Conservation (phyloP, 1,140 invertebrate species). For the Cyrtorhinus lividipennis region DNA sequence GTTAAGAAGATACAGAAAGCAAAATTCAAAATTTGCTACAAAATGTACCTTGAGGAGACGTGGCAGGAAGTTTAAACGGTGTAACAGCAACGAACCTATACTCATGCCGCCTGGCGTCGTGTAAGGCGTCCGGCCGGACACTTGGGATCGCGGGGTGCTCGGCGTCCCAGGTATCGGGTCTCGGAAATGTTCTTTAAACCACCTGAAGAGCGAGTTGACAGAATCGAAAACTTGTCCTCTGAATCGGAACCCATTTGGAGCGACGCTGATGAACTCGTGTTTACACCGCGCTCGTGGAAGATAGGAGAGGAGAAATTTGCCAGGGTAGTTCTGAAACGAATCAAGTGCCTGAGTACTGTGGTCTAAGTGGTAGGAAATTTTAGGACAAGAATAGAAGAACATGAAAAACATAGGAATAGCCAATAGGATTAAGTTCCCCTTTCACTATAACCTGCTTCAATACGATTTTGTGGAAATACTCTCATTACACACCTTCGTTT, state of each 20-base stretch:
- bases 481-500: no score
- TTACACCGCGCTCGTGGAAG: slow-evolving; percentile 65
- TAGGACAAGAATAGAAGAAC: no score
- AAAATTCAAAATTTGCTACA: no score
- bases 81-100: no score
- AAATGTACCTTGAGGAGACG: background rate
- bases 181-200: slow-evolving; percentile 97
- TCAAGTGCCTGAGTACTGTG: no score
- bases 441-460: no score
- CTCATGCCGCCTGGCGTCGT: slow-evolving; percentile 39
- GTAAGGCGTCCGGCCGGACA: slow-evolving; percentile 44
- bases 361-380: background rate
- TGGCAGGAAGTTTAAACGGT: no score
- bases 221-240: slow-evolving; percentile 75
- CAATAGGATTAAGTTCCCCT: no score
- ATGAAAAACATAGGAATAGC: no score
- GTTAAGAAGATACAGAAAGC: no score
- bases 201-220: slow-evolving; percentile 69
- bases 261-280: slow-evolving; percentile 85
- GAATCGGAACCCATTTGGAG: slow-evolving; percentile 85
- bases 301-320: slow-evolving; percentile 90
- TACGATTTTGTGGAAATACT: no score
- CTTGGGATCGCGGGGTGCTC: slow-evolving; percentile 43
- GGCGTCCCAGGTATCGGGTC: slow-evolving; percentile 76
- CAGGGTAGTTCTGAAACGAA: slow-evolving; percentile 61